A percentile compares a stretch with the other conserved stretches of the same genome.
Evolutionary conservation across 2,888 invertebrate species (phyloP).

Genomic region (Crematogaster levior): DNA sequence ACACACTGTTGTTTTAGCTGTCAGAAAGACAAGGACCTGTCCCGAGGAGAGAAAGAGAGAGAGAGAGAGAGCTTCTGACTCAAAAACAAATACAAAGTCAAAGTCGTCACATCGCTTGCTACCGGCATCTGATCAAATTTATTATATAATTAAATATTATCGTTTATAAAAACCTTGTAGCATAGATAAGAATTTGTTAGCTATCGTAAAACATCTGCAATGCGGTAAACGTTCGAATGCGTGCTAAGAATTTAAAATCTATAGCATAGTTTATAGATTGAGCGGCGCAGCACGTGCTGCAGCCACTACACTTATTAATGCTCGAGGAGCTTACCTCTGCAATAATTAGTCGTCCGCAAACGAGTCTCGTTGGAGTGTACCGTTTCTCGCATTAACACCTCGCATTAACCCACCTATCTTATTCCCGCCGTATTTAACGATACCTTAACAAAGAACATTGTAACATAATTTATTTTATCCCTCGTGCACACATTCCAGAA

Average conservation of each 20-base stretch:
- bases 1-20: too few relatives aligned
- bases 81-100: too few relatives aligned
- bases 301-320: conserved; percentile 10
- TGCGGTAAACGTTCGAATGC: not conserved
- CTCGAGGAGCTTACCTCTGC: not conserved
- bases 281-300: not conserved
- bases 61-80: too few relatives aligned
- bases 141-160: conserved; percentile 5
- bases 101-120: too few relatives aligned
- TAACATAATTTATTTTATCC: not conserved
- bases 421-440: not conserved
- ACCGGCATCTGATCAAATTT: too few relatives aligned
- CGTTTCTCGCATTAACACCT: conserved; percentile 15
- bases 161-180: not conserved
- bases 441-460: not conserved
- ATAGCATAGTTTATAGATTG: not conserved
- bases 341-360: conserved; percentile 16
- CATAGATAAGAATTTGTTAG: not conserved
- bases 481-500: not conserved
- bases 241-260: conserved; percentile 7
- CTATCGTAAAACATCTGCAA: not conserved
- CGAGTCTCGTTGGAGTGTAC: conserved; percentile 11
- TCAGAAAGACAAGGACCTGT: too few relatives aligned
- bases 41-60: too few relatives aligned
- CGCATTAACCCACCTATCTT: not conserved